Evolutionary conservation across 2,888 invertebrate genomes (phyloP), one percentile per base, ranked within the genome.

Genomic region (Papilio protenor): DNA sequence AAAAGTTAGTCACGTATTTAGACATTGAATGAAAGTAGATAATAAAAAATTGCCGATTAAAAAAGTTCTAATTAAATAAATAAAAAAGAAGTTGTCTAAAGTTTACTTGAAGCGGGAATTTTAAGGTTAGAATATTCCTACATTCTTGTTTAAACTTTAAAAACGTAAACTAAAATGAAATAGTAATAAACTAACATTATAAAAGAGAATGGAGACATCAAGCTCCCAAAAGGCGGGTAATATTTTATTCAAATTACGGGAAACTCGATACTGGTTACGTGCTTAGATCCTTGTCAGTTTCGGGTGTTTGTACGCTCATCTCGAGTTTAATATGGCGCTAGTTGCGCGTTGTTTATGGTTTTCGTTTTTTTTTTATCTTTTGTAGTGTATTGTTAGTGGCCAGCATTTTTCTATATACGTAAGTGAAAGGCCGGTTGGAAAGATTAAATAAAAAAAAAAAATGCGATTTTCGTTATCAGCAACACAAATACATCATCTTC

Each of bases 231-330:
- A 45, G n/a, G 85, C 86, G 82, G 77, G 85, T 85, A 82, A 90
- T 92, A 92, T 90, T 87, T 93, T 92, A 93, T 92, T 92, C 88
- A 92, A 92, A 92, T 91, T 88, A 89, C 87, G 82, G 84, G 92
- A 89, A 93, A 93, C 91, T 84, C 86, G 89, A 93, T 90, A 90
- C 89, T 81, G 45, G 16, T 84, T 86, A 91, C 92, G 92, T 92
- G 92, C 85, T 83, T 80, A 83, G 83, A 83, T 85, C 83, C 80
- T 81, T 84, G 83, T 84, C 84, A 81, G 83, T 82, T 83, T 84
- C 81, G 81, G 83, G 82, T 83, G 82, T 82, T 83, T 81, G 69
- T 77, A 73, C 73, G 57, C 21, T 77, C 69, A 70, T 74, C 77
- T 77, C 73, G 55, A 64, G 61, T 76, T 71, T 76, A 72, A 77